A percentile compares a stretch with the other conserved stretches of the same genome.
Conservation (phyloP, 2,797 vertebrate genomes). For the Sebastes diploproa region DNA sequence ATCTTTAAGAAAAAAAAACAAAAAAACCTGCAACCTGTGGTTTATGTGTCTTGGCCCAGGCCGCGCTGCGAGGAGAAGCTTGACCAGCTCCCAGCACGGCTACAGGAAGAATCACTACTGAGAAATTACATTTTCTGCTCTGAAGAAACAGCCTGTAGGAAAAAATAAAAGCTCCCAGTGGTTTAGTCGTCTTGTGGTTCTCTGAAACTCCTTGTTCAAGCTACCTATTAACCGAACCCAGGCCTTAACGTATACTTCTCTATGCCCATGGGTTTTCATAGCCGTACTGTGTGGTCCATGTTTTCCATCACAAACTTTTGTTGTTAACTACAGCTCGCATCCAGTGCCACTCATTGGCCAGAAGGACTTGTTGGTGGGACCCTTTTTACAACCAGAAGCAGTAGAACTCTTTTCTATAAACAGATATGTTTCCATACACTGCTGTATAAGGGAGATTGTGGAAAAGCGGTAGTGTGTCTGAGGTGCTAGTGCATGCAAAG, state of each 20-base stretch:
- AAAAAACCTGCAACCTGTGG: not conserved
- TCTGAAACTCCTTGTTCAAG: constrained; percentile 46
- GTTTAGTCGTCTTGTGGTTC: constrained; percentile 42
- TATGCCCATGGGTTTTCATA: constrained; percentile 52
- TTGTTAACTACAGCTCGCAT: constrained; percentile 70
- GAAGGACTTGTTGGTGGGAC: constrained; percentile 42
- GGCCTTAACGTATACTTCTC: constrained; percentile 53
- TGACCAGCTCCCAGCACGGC: not conserved
- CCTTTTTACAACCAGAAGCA: constrained; percentile 52
- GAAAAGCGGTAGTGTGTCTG: not conserved
- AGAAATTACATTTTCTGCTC: constrained; percentile 1
- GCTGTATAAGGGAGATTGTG: constrained; percentile 7
- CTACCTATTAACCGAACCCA: constrained; percentile 63
- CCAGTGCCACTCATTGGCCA: constrained; percentile 56
- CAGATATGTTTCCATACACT: constrained; percentile 22
- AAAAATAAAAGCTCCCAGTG: constrained; percentile 14
- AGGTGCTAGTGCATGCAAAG: not conserved
- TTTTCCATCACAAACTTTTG: constrained; percentile 76
- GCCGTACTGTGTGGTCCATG: constrained; percentile 73
- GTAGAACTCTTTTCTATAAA: constrained; percentile 10
- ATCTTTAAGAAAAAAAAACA: not conserved
- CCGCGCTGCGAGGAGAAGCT: constrained; percentile 12
- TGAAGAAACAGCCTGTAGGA: constrained; percentile 7
- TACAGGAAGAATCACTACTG: not conserved
- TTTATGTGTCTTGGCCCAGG: constrained; percentile 26